Percentiles rank a stretch among this genome's conserved stretches.
These are phyloP conservation scores for Phthorimaea operculella DNA, from an alignment of 1,140 invertebrate species.

Conservation along the genomic window DNA sequence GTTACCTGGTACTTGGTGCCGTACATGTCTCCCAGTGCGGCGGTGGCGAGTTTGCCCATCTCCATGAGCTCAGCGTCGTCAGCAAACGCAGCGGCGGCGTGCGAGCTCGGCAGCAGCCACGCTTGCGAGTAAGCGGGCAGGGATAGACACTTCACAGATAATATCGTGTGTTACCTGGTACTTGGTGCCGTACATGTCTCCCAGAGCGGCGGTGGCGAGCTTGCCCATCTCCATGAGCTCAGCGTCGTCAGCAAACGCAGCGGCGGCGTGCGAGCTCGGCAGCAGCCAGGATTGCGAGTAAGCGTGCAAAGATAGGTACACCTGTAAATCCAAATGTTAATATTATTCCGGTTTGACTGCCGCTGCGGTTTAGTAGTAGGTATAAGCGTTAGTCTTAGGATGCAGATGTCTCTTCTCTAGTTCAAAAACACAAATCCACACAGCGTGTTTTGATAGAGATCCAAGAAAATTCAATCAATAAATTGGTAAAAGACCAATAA, in stretches of 20 bases:
- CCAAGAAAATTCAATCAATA: no score
- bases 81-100: slow-evolving; percentile 65
- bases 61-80: slow-evolving; percentile 71
- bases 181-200: slow-evolving; percentile 72
- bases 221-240: slow-evolving; percentile 71
- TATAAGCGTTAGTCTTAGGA: no score
- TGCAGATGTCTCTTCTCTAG: no score
- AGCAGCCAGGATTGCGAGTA: slow-evolving; percentile 81
- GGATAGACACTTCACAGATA: slow-evolving; percentile 79
- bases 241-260: slow-evolving; percentile 70
- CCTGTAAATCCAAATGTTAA: no score
- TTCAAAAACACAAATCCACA: no score
- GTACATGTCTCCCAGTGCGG: slow-evolving; percentile 69
- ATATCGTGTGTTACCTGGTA: slow-evolving; percentile 70
- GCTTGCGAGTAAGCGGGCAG: slow-evolving; percentile 86
- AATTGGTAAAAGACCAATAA: no score
- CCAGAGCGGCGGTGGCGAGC: slow-evolving; percentile 69
- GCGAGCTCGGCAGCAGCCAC: slow-evolving; percentile 76
- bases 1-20: slow-evolving; percentile 73
- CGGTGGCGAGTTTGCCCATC: slow-evolving; percentile 71
- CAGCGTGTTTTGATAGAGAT: no score
- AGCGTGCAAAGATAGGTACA: slow-evolving; percentile 82
- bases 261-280: slow-evolving; percentile 72
- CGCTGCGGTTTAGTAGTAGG: no score
- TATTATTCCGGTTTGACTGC: no score